Base-by-base conservation (phyloP, 2,888 invertebrate species). In the Erebia palarica region DNA sequence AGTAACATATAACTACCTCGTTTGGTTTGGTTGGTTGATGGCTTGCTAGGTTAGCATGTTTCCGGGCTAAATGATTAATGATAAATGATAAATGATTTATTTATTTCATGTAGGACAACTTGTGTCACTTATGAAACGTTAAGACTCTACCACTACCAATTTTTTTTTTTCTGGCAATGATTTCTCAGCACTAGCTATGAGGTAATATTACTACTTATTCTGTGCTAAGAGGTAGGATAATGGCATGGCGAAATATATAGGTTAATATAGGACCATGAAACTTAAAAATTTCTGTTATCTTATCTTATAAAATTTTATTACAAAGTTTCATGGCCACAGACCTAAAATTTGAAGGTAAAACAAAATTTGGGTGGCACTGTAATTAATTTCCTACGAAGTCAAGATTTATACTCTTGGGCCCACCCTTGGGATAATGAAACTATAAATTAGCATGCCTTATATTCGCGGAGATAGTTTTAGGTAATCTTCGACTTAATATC, bases 361-460 rank as follows among this genome's bases (percentile, higher is more conserved):
- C 11, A 13, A 63, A 21, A 63, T 63, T 63, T 14, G 18, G 49
- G 49, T 21, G 63, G 63, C 47, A 27, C 49, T 49, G 14, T 63
- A 63, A 63, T 63, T 63, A 63, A 63, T 63, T 63, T 49, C 63
- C 47, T 21, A 63, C 63, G 49, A 63, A 63, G 47, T 27, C 14
- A 21, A 63, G 63, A 63, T 63, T 63, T 63, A 63, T 63, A 49
- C 49, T 63, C 8, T 49, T 14, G 49, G 49, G 63, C 14, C 21
- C 16, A 63, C 63, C 63, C 63, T 63, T 21, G 63, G 63, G 63
- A 63, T 63, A 63, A 49, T 63, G 63, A 63, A 63, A 49, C 63
- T 63, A 63, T 63, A 63, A 63, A 63, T 61, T 49, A 18, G 21
- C 49, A 63, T 21, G 63, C 49, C 63, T 14, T 63, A 49, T 63